Evolutionary conservation across 1,140 invertebrate species (phyloP).

Genomic region (Camponotus vicinus): DNA sequence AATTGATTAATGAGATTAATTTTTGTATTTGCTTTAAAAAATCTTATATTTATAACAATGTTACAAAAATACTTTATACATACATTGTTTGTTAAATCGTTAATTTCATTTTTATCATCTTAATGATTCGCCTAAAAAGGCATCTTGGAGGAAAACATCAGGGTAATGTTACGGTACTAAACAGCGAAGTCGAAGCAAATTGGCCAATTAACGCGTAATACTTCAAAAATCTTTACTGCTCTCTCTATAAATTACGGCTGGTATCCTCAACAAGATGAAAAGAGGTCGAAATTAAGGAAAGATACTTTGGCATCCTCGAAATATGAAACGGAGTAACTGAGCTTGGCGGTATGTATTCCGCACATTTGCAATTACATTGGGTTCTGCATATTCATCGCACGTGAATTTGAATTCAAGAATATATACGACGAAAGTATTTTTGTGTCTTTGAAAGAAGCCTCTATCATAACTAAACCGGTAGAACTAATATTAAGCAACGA

Average conservation of each 20-base stretch:
- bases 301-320: constrained; percentile 38
- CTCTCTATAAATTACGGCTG: constrained; percentile 6
- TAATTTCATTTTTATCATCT: neutral
- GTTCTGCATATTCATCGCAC: constrained; percentile 61
- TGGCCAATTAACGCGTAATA: constrained; percentile 66
- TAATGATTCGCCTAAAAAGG: neutral
- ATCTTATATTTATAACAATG: constrained; percentile 1
- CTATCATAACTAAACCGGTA: neutral
- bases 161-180: constrained; percentile 42
- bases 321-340: constrained; percentile 52
- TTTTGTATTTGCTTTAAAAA: too few species aligned
- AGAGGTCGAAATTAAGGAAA: constrained; percentile 33
- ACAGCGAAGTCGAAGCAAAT: constrained; percentile 11
- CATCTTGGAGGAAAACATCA: neutral
- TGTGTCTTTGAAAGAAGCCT: neutral
- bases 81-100: neutral
- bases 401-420: constrained; percentile 60
- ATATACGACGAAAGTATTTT: constrained; percentile 42
- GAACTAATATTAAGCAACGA: neutral
- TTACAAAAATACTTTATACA: neutral
- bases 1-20: neutral
- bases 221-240: constrained; percentile 63
- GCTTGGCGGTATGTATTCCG: constrained; percentile 49
- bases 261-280: constrained; percentile 65
- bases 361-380: constrained; percentile 61